Conservation (phyloP, 2,113 vertebrate genomes). For the Sminthopsis crassicaudata region DNA sequence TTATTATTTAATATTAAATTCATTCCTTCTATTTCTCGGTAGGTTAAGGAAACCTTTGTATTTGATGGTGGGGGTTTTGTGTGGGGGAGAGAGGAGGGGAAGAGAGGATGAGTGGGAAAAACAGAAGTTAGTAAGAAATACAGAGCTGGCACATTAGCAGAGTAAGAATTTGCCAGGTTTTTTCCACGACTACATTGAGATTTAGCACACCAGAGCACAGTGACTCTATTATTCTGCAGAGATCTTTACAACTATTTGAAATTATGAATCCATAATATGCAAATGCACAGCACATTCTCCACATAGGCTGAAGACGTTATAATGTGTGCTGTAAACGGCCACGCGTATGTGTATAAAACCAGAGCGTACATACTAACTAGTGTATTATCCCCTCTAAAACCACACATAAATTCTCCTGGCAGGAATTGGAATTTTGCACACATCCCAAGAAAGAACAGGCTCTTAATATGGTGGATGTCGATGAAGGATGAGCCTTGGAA, state of each 20-base stretch:
- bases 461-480: slow-evolving; percentile 70
- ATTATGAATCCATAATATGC: slow-evolving; percentile 80
- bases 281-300: slow-evolving; percentile 74
- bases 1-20: slow-evolving; percentile 55
- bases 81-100: background rate
- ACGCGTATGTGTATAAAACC: slow-evolving; percentile 75
- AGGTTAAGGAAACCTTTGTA: slow-evolving; percentile 45
- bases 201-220: slow-evolving; percentile 69
- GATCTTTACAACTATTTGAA: slow-evolving; percentile 77
- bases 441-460: slow-evolving; percentile 74
- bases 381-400: slow-evolving; percentile 80
- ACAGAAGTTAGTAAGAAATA: slow-evolving; percentile 51
- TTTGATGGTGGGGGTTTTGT: background rate
- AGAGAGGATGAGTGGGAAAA: background rate
- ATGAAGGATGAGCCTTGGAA: slow-evolving; percentile 48
- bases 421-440: slow-evolving; percentile 72
- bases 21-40: slow-evolving; percentile 40
- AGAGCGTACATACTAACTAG: slow-evolving; percentile 76
- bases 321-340: slow-evolving; percentile 76
- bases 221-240: slow-evolving; percentile 75
- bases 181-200: slow-evolving; percentile 59
- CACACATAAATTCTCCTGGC: slow-evolving; percentile 78
- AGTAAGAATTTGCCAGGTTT: slow-evolving; percentile 70
- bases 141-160: slow-evolving; percentile 56
- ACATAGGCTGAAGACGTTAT: slow-evolving; percentile 75